Conservation (phyloP, 1,140 invertebrate species). For the Cherax destructor region DNA sequence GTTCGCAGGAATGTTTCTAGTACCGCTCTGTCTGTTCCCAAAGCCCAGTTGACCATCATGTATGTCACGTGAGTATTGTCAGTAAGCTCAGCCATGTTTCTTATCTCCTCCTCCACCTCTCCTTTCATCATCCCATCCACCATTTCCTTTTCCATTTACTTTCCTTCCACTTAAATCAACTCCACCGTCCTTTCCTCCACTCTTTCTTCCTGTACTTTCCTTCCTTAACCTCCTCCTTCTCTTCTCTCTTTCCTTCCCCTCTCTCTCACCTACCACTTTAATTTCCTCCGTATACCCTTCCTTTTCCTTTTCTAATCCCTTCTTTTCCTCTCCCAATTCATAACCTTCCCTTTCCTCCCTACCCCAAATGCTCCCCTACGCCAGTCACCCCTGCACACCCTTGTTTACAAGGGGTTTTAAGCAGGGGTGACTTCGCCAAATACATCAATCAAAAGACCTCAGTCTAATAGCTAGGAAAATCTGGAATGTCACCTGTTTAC, state of each 20-base stretch:
- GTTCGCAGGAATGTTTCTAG: slow-evolving; percentile 13
- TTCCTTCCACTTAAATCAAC: no score
- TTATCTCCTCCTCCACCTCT: not conserved
- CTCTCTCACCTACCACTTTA: not conserved
- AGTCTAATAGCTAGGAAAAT: slow-evolving; percentile 43
- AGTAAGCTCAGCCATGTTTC: not conserved
- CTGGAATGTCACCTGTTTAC: slow-evolving; percentile 6
- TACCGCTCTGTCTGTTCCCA: not conserved
- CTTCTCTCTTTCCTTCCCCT: not conserved
- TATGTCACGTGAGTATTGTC: slow-evolving; percentile 19
- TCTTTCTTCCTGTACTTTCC: not conserved
- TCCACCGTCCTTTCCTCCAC: not conserved
- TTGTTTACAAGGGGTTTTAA: no score
- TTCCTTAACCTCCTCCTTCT: not conserved
- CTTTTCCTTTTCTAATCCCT: not conserved
- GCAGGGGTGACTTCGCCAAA: slow-evolving; percentile 42
- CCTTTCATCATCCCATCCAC: no score
- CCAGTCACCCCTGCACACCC: not conserved
- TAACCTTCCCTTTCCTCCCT: not conserved
- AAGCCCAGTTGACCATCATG: not conserved
- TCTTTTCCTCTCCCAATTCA: no score
- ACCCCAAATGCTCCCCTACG: not conserved
- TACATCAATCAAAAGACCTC: slow-evolving; percentile 39
- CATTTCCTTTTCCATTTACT: not conserved
- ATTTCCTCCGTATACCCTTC: not conserved